Conservation (phyloP, 2,797 vertebrate genomes). For the Danio albolineatus region DNA sequence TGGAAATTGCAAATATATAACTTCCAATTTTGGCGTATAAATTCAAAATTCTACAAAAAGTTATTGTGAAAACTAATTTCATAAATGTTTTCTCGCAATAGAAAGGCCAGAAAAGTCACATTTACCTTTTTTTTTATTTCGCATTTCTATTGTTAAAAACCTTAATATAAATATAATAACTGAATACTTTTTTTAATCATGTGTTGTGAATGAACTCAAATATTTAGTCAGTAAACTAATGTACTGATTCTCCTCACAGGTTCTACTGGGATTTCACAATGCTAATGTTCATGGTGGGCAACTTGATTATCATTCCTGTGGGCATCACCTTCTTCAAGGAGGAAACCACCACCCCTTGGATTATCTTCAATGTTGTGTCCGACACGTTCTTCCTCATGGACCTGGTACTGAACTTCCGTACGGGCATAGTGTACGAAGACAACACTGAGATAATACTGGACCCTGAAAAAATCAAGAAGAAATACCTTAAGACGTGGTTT, state of each 20-base stretch:
- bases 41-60: no score
- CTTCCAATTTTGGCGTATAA: no score
- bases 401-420: conserved; percentile 97
- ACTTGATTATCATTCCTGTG: conserved; percentile 97
- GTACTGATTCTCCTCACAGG: conserved; percentile 70
- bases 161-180: not conserved
- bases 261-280: conserved; percentile 99
- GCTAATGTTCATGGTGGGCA: conserved; percentile 99
- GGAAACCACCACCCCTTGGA: conserved; percentile 96
- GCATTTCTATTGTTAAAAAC: not conserved
- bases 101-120: no score
- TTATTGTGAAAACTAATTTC: no score
- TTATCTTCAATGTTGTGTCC: conserved; percentile 98
- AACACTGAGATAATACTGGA: conserved; percentile 98
- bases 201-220: not conserved
- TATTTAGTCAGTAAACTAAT: not conserved
- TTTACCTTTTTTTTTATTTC: no score
- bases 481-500: conserved; percentile 97
- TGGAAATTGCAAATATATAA: no score
- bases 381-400: conserved; percentile 99
- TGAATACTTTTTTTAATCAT: not conserved
- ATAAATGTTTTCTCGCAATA: no score
- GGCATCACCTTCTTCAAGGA: conserved; percentile 99
- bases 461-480: conserved; percentile 93
- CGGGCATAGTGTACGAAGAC: conserved; percentile 96